These are phyloP conservation scores for Vannuccia rotundouncinata DNA, from an alignment of 2,888 invertebrate genomes.

Conservation along the genomic window DNA sequence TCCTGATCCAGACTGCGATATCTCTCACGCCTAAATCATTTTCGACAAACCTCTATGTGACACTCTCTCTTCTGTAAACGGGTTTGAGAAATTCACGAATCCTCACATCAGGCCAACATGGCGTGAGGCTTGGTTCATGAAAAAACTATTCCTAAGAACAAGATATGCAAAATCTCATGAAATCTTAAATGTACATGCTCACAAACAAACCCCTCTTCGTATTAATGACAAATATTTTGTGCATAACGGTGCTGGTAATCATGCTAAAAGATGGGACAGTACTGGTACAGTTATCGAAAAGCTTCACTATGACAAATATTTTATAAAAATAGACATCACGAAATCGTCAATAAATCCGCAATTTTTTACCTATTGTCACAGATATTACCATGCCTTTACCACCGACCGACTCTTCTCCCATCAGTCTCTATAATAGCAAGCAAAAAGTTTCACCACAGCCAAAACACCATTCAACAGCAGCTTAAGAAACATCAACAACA, in stretches of 20 bases:
- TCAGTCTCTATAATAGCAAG: neutral
- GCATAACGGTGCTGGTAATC: neutral
- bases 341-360: neutral
- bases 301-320: neutral
- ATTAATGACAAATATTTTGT: neutral
- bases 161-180: neutral
- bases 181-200: neutral
- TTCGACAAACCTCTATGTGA: constrained; percentile 38
- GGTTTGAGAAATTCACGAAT: neutral
- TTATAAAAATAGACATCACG: constrained; percentile 10
- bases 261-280: constrained; percentile 7
- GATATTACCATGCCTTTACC: neutral
- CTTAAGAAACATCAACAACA: neutral
- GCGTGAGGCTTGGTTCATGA: neutral
- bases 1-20: constrained; percentile 41
- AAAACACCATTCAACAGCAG: neutral
- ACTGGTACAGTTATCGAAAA: neutral
- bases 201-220: neutral
- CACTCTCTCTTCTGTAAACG: neutral
- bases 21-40: constrained; percentile 41
- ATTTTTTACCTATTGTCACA: neutral
- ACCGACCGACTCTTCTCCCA: neutral
- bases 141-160: neutral
- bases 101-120: neutral
- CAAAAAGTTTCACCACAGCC: neutral